phyloP scores from a whole-genome alignment of 2,113 vertebrate genomes.

The Arvicanthis niloticus region DNA sequence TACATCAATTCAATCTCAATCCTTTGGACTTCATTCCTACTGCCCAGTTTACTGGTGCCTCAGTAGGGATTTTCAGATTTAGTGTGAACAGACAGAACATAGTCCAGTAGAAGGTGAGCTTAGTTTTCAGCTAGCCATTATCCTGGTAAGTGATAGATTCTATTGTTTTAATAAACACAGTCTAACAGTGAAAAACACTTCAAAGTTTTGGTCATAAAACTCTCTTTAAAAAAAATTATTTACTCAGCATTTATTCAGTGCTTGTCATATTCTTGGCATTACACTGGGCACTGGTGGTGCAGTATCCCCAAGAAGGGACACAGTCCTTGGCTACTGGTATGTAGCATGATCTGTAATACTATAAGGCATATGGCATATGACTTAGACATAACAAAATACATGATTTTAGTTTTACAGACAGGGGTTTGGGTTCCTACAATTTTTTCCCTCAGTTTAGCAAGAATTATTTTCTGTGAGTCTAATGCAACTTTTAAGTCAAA shows the following conservation, averaged over 20 bases:
- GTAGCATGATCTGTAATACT: background rate
- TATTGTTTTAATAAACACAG: slow-evolving; percentile 52
- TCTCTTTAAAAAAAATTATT: slow-evolving; percentile 2
- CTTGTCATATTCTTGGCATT: slow-evolving; percentile 12
- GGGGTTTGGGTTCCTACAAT: background rate
- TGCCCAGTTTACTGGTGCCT: slow-evolving; percentile 24
- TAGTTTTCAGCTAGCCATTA: background rate
- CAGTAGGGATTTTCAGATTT: slow-evolving; percentile 47
- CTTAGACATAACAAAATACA: background rate
- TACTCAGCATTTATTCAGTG: slow-evolving; percentile 25
- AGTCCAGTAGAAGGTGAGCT: background rate
- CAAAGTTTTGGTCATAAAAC: slow-evolving; percentile 42
- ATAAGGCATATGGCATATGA: background rate
- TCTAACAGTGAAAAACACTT: slow-evolving; percentile 35
- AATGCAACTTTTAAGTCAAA: slow-evolving; percentile 32
- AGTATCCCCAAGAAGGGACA: background rate
- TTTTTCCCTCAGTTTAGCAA: slow-evolving; percentile 41
- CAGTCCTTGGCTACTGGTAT: background rate
- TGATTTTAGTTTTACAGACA: slow-evolving; percentile 20
- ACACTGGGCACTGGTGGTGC: background rate
- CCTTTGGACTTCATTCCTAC: slow-evolving; percentile 35
- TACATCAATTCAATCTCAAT: slow-evolving; percentile 28
- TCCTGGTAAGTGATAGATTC: slow-evolving; percentile 17
- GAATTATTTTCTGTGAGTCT: slow-evolving; percentile 54
- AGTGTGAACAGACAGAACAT: background rate